A percentile compares a stretch with the other conserved stretches of the same genome.
These are phyloP conservation scores for Iphiclides podalirius DNA, from an alignment of 2,888 invertebrate species.

Conservation along the genomic window DNA sequence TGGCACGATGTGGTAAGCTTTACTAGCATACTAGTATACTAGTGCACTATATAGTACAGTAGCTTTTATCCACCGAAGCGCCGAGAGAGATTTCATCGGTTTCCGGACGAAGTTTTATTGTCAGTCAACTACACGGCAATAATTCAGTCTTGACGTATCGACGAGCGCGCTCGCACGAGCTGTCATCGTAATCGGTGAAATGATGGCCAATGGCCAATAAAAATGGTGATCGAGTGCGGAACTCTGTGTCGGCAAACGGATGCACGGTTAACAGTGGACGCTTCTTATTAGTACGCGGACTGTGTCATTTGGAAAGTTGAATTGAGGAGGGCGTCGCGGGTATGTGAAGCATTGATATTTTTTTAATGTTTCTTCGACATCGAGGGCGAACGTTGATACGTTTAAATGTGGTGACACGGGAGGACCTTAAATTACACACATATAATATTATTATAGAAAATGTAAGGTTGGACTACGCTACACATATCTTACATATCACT, in stretches of 20 bases:
- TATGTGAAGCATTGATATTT: background rate
- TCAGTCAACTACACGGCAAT: slow-evolving; percentile 3
- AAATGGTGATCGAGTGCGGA: background rate
- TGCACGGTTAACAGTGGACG: background rate
- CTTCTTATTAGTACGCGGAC: background rate
- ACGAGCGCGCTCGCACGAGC: background rate
- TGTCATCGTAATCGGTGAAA: background rate
- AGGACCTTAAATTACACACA: background rate
- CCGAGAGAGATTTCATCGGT: no score
- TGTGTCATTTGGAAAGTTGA: no score
- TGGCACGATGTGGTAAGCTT: no score
- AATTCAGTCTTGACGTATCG: slow-evolving; percentile 6
- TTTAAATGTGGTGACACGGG: no score
- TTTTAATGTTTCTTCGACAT: no score
- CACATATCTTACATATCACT: background rate
- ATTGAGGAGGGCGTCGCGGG: background rate
- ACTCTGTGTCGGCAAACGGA: background rate
- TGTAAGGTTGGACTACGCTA: background rate
- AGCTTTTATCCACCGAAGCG: no score
- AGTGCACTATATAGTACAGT: no score
- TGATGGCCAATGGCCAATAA: background rate
- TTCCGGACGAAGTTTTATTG: slow-evolving; percentile 10
- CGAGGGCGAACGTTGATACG: no score
- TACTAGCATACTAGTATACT: no score
- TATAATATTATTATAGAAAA: slow-evolving; percentile 1